Conservation (phyloP, 2,113 vertebrate species). For the Trogon melanurus region DNA sequence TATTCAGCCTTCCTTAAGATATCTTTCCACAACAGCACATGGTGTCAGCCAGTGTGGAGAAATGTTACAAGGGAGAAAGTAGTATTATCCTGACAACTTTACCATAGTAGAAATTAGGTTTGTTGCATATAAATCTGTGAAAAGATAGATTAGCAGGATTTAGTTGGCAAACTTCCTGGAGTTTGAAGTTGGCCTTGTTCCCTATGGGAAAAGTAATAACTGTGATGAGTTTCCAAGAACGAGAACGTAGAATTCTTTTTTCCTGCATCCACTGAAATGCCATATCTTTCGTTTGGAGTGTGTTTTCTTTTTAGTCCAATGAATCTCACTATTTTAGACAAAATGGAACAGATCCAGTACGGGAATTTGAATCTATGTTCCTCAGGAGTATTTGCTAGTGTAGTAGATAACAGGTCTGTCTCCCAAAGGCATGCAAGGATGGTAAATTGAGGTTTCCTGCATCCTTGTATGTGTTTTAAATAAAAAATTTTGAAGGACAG, state of each 20-base stretch:
- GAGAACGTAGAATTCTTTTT: not conserved
- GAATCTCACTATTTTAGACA: not conserved
- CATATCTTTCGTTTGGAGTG: not conserved
- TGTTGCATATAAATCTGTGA: not conserved
- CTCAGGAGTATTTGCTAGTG: not conserved
- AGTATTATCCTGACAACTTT: not conserved
- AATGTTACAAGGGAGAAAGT: not conserved
- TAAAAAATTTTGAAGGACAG: not conserved
- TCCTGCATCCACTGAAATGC: not conserved
- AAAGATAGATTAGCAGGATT: not conserved
- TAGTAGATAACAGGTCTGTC: accelerated
- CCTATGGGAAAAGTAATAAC: not conserved
- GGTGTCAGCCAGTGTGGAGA: not conserved
- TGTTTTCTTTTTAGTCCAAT: not conserved
- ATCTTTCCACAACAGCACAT: not conserved
- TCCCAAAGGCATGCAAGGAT: not conserved
- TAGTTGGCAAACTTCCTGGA: not conserved
- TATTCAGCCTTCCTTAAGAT: not conserved
- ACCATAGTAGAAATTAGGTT: not conserved
- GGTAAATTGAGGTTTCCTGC: not conserved
- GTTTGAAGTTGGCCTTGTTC: not conserved
- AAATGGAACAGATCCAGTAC: not conserved
- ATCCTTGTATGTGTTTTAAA: not conserved
- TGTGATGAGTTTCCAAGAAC: not conserved
- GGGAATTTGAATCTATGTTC: not conserved